Conservation (phyloP, 2,113 vertebrate species). For the Bolborhynchus lineola region DNA sequence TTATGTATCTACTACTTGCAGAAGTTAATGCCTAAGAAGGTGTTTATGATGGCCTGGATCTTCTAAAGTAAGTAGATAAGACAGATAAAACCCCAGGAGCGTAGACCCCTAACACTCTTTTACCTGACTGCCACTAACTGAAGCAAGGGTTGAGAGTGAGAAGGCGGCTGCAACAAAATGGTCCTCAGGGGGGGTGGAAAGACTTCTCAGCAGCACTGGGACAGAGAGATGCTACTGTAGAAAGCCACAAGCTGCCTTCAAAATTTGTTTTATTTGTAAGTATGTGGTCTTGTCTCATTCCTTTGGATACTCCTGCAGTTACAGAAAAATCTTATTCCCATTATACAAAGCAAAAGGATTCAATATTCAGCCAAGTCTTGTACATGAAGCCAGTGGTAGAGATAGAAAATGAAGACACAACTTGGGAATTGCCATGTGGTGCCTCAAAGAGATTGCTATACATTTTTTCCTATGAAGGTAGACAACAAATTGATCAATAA, state of each 20-base stretch:
- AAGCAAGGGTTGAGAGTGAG: accelerated
- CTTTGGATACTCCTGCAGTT: background rate
- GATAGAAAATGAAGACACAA: background rate
- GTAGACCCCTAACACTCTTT: background rate
- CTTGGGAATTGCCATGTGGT: background rate
- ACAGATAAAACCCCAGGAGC: background rate
- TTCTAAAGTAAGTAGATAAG: background rate
- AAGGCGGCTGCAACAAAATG: background rate
- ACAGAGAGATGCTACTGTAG: background rate
- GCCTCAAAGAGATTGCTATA: background rate
- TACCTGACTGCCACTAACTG: background rate
- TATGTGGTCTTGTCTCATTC: background rate
- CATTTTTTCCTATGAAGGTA: background rate
- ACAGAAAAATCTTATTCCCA: background rate
- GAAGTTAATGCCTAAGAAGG: background rate
- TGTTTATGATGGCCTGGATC: background rate
- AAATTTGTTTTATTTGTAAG: background rate
- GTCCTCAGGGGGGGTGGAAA: background rate
- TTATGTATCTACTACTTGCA: background rate
- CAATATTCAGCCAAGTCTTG: background rate
- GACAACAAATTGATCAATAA: background rate
- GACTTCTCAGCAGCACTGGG: background rate
- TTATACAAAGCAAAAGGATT: background rate
- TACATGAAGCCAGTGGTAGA: background rate
- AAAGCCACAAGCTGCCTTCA: background rate